These are phyloP conservation scores for Pachydiplax longipennis DNA, from an alignment of 2,888 invertebrate genomes.

Conservation along the genomic window DNA sequence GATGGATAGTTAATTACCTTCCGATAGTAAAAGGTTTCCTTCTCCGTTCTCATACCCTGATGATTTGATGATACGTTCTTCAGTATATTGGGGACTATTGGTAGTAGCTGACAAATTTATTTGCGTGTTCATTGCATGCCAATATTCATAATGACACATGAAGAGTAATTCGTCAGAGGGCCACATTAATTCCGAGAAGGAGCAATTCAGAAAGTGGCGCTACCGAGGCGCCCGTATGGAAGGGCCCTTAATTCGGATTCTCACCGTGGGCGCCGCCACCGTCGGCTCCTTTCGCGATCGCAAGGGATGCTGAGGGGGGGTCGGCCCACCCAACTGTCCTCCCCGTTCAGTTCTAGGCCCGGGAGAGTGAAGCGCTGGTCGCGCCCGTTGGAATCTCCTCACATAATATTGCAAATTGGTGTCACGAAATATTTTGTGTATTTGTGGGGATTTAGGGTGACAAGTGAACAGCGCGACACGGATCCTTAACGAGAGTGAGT, in stretches of 20 bases:
- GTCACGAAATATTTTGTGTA: neutral
- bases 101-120: too few species aligned
- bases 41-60: too few species aligned
- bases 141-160: too few species aligned
- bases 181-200: too few species aligned
- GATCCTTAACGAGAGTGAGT: neutral
- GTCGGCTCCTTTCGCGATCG: neutral
- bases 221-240: too few species aligned
- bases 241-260: neutral
- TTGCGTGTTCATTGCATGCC: too few species aligned
- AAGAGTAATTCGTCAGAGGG: too few species aligned
- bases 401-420: neutral
- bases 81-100: too few species aligned
- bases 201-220: too few species aligned
- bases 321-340: conserved; percentile 11
- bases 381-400: neutral
- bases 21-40: too few species aligned
- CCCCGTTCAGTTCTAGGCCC: conserved; percentile 30
- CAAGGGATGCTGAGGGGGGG: neutral
- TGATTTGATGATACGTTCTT: too few species aligned
- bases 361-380: conserved; percentile 23
- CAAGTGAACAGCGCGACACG: neutral
- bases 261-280: neutral
- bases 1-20: too few species aligned
- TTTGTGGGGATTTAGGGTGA: neutral